Conservation (phyloP, 2,113 vertebrate species). For the Gnathonemus longibarbis region DNA sequence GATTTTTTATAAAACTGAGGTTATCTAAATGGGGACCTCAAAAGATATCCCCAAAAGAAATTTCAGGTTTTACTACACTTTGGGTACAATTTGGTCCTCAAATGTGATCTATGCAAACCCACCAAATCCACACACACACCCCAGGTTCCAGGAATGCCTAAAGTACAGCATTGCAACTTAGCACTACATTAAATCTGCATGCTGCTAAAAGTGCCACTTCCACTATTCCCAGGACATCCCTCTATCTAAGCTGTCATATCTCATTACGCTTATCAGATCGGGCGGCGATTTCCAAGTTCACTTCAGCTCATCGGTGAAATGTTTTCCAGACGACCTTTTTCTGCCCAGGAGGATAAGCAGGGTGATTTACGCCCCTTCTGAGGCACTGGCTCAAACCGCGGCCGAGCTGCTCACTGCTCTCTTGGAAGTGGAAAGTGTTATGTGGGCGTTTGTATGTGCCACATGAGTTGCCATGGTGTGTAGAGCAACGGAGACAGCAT, state of each 20-base stretch:
- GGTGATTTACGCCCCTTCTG: neutral
- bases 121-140: neutral
- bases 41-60: too few relatives aligned
- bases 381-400: neutral
- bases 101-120: too few relatives aligned
- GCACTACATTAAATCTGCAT: neutral
- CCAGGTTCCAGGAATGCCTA: neutral
- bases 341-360: slow-evolving; percentile 20
- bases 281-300: neutral
- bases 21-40: too few relatives aligned
- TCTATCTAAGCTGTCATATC: neutral
- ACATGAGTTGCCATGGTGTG: neutral
- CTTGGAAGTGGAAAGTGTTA: slow-evolving; percentile 19
- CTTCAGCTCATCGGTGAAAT: neutral
- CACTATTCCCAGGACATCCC: neutral
- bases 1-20: too few relatives aligned
- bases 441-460: neutral
- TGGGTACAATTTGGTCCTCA: too few relatives aligned
- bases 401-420: neutral
- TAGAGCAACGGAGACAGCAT: neutral
- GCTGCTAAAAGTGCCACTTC: neutral
- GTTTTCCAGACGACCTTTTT: neutral
- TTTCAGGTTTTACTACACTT: too few relatives aligned
- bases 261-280: neutral
- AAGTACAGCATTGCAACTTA: neutral